phyloP scores from a whole-genome alignment of 2,888 invertebrate species.

The Catocala nupta region DNA sequence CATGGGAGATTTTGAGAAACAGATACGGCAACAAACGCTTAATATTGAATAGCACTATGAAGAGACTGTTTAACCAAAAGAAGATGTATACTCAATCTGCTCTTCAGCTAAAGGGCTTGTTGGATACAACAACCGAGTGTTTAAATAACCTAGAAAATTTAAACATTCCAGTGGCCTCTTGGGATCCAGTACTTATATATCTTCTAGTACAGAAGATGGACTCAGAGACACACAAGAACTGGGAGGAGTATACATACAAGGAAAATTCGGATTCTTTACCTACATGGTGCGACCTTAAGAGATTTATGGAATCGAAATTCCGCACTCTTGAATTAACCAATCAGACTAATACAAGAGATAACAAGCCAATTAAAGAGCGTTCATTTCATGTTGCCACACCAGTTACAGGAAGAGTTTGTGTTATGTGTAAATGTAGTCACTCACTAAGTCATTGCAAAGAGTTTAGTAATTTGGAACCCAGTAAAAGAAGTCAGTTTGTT shows the following conservation, averaged over 20 bases:
- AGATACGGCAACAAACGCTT: conserved; percentile 16
- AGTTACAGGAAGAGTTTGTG: conserved; percentile 14
- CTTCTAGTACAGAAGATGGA: conserved; percentile 35
- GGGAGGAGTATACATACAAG: conserved; percentile 34
- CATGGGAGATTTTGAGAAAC: conserved; percentile 11
- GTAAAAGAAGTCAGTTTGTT: conserved; percentile 36
- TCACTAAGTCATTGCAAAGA: conserved; percentile 44
- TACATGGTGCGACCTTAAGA: conserved; percentile 6
- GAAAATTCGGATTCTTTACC: neutral
- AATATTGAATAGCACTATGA: conserved; percentile 9
- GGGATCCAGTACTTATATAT: conserved; percentile 31
- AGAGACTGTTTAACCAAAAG: conserved; percentile 12
- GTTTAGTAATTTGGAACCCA: conserved; percentile 30
- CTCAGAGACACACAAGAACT: conserved; percentile 37
- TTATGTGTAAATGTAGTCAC: conserved; percentile 37
- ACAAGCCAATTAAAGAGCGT: conserved; percentile 8
- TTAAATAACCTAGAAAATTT: conserved; percentile 6
- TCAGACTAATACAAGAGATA: neutral
- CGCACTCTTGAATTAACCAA: conserved; percentile 19
- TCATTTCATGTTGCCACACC: conserved; percentile 19
- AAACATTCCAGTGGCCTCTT: conserved; percentile 10
- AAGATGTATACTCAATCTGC: conserved; percentile 10
- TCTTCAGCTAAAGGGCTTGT: conserved; percentile 10
- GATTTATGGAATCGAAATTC: conserved; percentile 16
- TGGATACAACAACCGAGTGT: conserved; percentile 18